These are phyloP conservation scores for Andrena trimmerana DNA, from an alignment of 2,888 invertebrate species.

Conservation along the genomic window DNA sequence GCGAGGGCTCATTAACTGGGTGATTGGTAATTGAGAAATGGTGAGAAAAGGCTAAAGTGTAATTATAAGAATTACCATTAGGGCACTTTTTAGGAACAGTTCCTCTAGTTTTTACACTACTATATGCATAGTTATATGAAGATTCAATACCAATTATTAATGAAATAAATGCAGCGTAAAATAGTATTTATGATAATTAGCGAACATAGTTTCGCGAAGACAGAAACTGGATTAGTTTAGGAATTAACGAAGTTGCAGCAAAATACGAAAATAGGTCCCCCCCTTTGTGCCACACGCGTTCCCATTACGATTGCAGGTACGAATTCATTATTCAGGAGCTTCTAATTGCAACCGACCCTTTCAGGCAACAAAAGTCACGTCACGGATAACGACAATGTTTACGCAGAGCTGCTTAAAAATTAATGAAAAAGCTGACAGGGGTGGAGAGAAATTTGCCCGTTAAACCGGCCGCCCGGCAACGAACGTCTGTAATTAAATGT, in stretches of 20 bases:
- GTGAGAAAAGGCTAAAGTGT: too few relatives aligned
- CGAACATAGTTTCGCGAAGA: not conserved
- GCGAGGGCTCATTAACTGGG: not conserved
- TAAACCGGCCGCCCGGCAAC: not conserved
- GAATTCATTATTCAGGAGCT: conserved; percentile 68
- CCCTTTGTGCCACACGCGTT: not conserved
- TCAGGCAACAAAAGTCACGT: conserved; percentile 65
- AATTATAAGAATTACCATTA: too few relatives aligned
- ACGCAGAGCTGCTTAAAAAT: conserved; percentile 60
- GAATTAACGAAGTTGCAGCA: not conserved
- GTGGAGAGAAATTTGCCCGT: conserved; percentile 11
- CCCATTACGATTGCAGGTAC: conserved; percentile 30
- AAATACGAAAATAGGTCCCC: not conserved
- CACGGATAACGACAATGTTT: conserved; percentile 58
- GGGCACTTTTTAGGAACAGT: too few relatives aligned
- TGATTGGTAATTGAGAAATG: not conserved
- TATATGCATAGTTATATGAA: too few relatives aligned
- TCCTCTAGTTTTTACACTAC: too few relatives aligned
- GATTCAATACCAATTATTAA: not conserved
- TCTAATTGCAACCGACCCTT: conserved; percentile 68
- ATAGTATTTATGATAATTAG: not conserved
- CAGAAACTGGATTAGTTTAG: not conserved
- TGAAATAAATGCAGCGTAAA: not conserved
- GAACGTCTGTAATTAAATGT: conserved; percentile 26
- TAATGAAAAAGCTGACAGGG: conserved; percentile 29